A percentile compares a stretch with the other conserved stretches of the same genome.
These are phyloP conservation scores for Gallinago paraguaiae DNA, from an alignment of 2,113 vertebrate genomes.

Conservation along the genomic window DNA sequence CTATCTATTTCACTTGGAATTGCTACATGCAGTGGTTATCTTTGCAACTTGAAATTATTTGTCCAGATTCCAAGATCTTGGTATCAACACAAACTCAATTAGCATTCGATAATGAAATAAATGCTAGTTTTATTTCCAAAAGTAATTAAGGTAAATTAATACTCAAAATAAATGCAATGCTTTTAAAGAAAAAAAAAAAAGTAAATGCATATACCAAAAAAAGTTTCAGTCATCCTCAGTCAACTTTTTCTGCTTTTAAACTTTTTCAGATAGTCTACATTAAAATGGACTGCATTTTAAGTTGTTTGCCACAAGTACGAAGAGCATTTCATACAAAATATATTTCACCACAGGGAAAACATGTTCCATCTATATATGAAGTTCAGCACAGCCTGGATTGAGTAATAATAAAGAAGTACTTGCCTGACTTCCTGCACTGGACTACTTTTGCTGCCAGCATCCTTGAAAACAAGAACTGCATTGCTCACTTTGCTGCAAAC, in stretches of 20 bases:
- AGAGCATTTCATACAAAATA: neutral
- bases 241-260: neutral
- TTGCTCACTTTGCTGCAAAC: neutral
- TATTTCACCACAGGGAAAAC: neutral
- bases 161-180: neutral
- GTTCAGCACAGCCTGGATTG: neutral
- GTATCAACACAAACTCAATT: neutral
- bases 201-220: neutral
- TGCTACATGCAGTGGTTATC: neutral
- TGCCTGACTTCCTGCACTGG: neutral
- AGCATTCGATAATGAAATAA: neutral
- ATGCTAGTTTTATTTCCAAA: neutral
- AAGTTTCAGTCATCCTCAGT: neutral
- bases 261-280: neutral
- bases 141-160: neutral
- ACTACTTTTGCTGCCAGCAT: neutral
- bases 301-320: neutral
- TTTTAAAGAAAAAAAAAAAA: neutral
- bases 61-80: neutral
- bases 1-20: neutral
- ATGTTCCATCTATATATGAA: neutral
- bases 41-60: neutral
- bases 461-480: neutral
- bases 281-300: neutral
- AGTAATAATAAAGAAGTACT: neutral